Percentiles rank a stretch among this genome's conserved stretches.
phyloP scores from a whole-genome alignment of 1,140 invertebrate genomes.

The Procambarus clarkii region DNA sequence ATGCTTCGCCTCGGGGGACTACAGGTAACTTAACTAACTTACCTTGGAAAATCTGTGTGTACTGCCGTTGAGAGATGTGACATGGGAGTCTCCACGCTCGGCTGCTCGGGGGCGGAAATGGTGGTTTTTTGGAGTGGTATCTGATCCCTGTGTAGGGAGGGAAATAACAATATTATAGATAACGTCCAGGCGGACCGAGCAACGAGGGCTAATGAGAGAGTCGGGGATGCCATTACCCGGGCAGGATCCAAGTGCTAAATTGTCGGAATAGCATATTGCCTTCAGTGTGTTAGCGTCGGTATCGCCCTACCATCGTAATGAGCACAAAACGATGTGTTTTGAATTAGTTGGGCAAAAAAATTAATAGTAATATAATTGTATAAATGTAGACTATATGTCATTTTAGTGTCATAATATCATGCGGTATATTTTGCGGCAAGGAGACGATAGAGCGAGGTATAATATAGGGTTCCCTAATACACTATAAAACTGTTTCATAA shows the following conservation, averaged over 20 bases:
- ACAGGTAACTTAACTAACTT: neutral
- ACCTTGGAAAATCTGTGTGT: neutral
- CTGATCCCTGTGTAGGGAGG: neutral
- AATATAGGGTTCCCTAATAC: too few species aligned
- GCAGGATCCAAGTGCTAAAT: neutral
- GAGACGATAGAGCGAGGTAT: too few species aligned
- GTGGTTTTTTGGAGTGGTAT: neutral
- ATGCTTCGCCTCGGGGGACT: too few species aligned
- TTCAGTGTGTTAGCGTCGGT: neutral
- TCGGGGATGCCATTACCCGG: neutral
- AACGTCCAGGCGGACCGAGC: neutral
- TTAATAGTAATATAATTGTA: constrained; percentile 16
- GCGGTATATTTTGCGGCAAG: neutral
- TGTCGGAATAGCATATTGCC: neutral
- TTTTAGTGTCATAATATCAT: neutral
- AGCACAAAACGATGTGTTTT: neutral
- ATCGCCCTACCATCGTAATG: neutral
- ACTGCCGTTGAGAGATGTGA: neutral
- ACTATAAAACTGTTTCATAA: too few species aligned
- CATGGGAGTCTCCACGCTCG: neutral
- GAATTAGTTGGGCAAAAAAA: constrained; percentile 1
- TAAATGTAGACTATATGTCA: neutral
- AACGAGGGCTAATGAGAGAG: constrained; percentile 17
- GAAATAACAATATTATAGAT: neutral
- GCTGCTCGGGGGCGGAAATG: neutral